Evolutionary conservation across 2,797 vertebrate species (phyloP).

Genomic region (Enteromius afrohamiltoni): DNA sequence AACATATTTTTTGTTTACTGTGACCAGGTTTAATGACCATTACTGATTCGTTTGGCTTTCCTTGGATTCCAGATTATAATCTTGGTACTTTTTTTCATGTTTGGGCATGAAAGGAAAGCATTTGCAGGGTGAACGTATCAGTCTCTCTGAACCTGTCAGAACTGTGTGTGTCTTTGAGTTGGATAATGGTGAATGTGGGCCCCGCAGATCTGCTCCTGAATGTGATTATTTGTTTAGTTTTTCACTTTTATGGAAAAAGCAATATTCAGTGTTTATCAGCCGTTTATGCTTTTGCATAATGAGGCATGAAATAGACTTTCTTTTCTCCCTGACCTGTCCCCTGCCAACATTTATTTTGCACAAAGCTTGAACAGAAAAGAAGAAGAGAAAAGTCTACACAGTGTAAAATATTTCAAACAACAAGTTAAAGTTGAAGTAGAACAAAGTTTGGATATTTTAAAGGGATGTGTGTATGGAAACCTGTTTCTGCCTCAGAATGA

Average conservation of each 20-base stretch:
- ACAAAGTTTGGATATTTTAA: neutral
- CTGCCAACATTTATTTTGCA: constrained; percentile 26
- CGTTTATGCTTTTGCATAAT: constrained; percentile 52
- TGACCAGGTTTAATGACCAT: neutral
- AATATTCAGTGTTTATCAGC: constrained; percentile 32
- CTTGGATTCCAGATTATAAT: constrained; percentile 46
- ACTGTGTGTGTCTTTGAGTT: constrained; percentile 24
- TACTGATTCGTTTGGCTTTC: neutral
- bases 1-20: neutral
- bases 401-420: neutral
- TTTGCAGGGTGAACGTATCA: constrained; percentile 30
- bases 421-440: neutral
- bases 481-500: neutral
- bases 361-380: constrained; percentile 25
- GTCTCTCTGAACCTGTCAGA: constrained; percentile 27
- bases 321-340: constrained; percentile 39
- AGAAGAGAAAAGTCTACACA: neutral
- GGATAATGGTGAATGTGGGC: constrained; percentile 12
- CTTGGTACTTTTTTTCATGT: constrained; percentile 35
- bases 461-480: neutral
- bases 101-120: constrained; percentile 47
- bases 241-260: constrained; percentile 27
- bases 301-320: constrained; percentile 56
- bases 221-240: constrained; percentile 27
- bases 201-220: constrained; percentile 4